Conservation (phyloP, 2,113 vertebrate genomes). For the Halichoeres trimaculatus region DNA sequence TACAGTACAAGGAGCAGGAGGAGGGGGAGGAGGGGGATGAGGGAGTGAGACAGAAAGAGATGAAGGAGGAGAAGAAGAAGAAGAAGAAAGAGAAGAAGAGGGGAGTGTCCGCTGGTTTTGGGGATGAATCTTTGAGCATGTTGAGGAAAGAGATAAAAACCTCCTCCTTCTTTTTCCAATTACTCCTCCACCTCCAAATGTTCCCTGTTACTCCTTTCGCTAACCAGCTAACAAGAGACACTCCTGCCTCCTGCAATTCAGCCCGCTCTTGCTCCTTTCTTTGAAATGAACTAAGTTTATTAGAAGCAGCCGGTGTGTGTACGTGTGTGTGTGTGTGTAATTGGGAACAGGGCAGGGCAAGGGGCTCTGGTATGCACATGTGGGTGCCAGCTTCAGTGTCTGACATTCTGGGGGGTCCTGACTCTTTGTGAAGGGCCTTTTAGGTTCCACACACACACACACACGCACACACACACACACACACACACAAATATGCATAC, state of each 20-base stretch:
- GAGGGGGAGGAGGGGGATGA: constrained; percentile 11
- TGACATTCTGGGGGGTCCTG: constrained; percentile 74
- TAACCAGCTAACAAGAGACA: constrained; percentile 63
- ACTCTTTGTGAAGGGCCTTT: constrained; percentile 58
- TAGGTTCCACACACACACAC: constrained; percentile 23
- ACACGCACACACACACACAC: constrained; percentile 33
- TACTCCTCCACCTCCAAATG: constrained; percentile 48
- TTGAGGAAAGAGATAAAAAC: constrained; percentile 7
- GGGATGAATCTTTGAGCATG: constrained; percentile 27
- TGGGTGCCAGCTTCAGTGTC: constrained; percentile 82
- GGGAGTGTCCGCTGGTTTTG: constrained; percentile 31
- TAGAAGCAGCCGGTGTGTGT: constrained; percentile 75
- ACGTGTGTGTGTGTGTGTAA: constrained; percentile 45
- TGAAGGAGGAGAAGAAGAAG: not conserved
- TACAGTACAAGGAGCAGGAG: constrained; percentile 33
- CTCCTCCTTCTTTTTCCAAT: constrained; percentile 1
- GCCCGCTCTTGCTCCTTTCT: constrained; percentile 58
- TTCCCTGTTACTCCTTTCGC: constrained; percentile 70
- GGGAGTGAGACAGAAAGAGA: constrained; percentile 23
- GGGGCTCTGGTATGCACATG: constrained; percentile 84
- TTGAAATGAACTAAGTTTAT: constrained; percentile 82
- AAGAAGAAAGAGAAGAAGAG: constrained; percentile 1
- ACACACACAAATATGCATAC: constrained; percentile 39
- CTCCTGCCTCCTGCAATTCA: constrained; percentile 48
- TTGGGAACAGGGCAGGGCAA: constrained; percentile 66